Percentiles rank a stretch among this genome's conserved stretches.
These are phyloP conservation scores for Propithecus deckenii DNA, from an alignment of 2,797 vertebrate species.

Conservation along the genomic window DNA sequence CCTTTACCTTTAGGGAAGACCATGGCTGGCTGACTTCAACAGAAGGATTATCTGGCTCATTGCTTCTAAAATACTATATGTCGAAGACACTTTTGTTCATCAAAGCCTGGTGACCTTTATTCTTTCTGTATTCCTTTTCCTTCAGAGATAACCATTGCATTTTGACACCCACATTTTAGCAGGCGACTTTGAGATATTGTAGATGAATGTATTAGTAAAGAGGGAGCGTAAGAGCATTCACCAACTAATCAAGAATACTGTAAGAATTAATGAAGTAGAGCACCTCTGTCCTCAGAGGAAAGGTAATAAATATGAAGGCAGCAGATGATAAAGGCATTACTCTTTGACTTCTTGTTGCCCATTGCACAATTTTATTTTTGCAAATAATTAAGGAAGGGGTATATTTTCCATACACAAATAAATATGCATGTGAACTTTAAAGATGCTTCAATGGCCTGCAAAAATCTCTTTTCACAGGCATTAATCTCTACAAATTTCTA, in stretches of 20 bases:
- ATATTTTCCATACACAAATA: neutral
- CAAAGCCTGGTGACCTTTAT: neutral
- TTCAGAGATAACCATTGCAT: neutral
- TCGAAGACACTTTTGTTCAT: neutral
- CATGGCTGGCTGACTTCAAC: neutral
- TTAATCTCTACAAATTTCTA: neutral
- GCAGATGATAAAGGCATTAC: neutral
- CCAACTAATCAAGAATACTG: neutral
- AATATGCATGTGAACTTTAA: neutral
- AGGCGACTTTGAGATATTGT: neutral
- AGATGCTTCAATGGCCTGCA: neutral
- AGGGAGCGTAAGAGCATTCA: neutral
- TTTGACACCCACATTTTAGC: neutral
- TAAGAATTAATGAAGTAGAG: neutral
- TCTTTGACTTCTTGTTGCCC: neutral
- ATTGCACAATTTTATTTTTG: neutral
- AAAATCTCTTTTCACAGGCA: neutral
- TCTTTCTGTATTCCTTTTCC: neutral
- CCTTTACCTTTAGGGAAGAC: neutral
- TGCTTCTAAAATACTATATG: neutral
- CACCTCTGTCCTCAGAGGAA: neutral
- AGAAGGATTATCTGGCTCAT: neutral
- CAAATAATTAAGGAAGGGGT: neutral
- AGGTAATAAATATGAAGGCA: neutral
- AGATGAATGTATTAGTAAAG: neutral